These are phyloP conservation scores for Turritopsis dohrnii DNA, from an alignment of 30 jellyfish, hydroid and myxozoan genomes.

Conservation along the genomic window DNA sequence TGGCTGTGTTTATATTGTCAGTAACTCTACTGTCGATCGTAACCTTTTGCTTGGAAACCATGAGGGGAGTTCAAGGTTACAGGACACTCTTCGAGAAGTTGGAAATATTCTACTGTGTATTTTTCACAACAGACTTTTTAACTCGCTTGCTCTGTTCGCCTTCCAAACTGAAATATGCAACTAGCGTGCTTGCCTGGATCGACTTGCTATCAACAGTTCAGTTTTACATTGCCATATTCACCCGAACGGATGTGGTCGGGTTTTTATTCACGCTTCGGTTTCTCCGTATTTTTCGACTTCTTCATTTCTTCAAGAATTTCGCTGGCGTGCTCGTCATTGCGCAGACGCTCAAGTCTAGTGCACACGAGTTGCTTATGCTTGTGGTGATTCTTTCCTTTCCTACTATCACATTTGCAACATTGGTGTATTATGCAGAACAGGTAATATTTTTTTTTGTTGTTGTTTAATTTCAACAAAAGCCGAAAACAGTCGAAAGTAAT, in stretches of 20 bases:
- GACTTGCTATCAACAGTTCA: slow-evolving; percentile 72
- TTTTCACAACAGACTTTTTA: slow-evolving; percentile 74
- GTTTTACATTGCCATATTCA: slow-evolving; percentile 62
- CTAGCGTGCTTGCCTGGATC: slow-evolving; percentile 72
- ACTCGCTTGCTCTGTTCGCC: slow-evolving; percentile 75
- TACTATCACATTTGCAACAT: slow-evolving; percentile 78
- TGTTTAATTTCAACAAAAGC: neutral
- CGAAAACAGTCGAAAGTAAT: neutral
- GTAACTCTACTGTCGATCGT: slow-evolving; percentile 77
- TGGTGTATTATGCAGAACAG: slow-evolving; percentile 89
- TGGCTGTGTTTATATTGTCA: slow-evolving; percentile 56
- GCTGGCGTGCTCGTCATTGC: slow-evolving; percentile 93
- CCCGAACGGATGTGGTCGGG: slow-evolving; percentile 53
- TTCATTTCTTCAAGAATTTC: slow-evolving; percentile 82
- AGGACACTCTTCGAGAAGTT: slow-evolving; percentile 31
- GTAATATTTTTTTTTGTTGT: slow-evolving; percentile 54
- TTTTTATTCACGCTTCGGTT: slow-evolving; percentile 72
- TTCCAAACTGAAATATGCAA: slow-evolving; percentile 38
- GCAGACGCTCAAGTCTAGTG: slow-evolving; percentile 88
- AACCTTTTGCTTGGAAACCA: slow-evolving; percentile 90
- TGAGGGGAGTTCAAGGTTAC: slow-evolving; percentile 32
- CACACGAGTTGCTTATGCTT: slow-evolving; percentile 69
- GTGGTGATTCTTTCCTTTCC: slow-evolving; percentile 75
- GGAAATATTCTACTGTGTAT: slow-evolving; percentile 80
- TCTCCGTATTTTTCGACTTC: slow-evolving; percentile 76